Base-by-base conservation (phyloP, 2,797 vertebrate genomes). In the Remorina albescens region DNA sequence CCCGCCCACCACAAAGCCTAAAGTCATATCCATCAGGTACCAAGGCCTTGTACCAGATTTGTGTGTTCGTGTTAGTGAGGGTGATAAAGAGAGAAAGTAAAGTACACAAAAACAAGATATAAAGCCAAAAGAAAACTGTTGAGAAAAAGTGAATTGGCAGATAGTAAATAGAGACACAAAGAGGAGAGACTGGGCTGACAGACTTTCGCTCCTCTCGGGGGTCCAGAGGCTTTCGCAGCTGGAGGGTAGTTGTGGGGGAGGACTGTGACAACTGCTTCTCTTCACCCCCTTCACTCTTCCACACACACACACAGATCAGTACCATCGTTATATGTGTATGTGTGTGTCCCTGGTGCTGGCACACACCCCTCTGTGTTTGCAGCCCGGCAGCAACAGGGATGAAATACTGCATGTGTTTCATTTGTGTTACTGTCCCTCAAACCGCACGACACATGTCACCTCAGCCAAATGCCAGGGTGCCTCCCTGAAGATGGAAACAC, bases 221-320 rank as follows among this genome's bases (percentile, higher is more conserved):
- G 60, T 78, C 68, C 66, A 60, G 49, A 59, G 80, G 67, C 77
- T 81, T 82, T 80, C 74, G 77, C 67, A 83, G 81, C 71, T 80
- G 70, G 70, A 30, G 18, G 54, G 19, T 32, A 28, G 51, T 2
- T 7, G 9, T 10, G 2, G 30, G 26, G 36, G n/a, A 37, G 67
- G 36, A 30, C 34, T 72, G 44, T 69, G 44, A 67, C 63, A 74
- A 36, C 30, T 47, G 53, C 62, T 51, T 69, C 47, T 37, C 63
- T 49, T 21, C 47, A 23, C 32, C 55, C 57, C 39, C 42, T 4
- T 42, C 26, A 10, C 67, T 73, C 32, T 44, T 64, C 26, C 55
- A n/a, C 67, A 66, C 39, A 13, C 51, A 61, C 30, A 26, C 62
- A 60, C 23, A 37, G 60, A 88, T 82, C 57, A 72, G 71, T 59